Evolutionary conservation across 2,888 invertebrate genomes (phyloP).

Genomic region (Mesoligia furuncula): DNA sequence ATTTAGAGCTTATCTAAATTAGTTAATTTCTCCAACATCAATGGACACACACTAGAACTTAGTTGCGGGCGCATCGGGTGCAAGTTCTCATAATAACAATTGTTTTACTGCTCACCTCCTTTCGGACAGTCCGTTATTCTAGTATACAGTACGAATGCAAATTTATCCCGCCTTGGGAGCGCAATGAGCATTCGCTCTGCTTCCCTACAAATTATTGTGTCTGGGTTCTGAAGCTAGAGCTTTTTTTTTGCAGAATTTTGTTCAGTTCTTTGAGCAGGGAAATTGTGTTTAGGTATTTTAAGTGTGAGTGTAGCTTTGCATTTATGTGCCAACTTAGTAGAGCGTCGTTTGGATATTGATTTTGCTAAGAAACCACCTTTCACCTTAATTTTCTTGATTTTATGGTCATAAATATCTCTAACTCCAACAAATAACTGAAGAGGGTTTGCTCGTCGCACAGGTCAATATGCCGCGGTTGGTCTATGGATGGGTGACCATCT

Average conservation of each 20-base stretch:
- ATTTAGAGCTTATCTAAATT: neutral
- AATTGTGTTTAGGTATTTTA: neutral
- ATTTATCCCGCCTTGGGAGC: constrained; percentile 72
- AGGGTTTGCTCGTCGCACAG: no score
- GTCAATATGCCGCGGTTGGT: no score
- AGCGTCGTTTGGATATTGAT: neutral
- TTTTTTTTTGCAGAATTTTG: constrained; percentile 29
- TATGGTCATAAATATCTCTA: neutral
- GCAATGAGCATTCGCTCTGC: constrained; percentile 59
- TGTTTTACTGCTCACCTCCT: constrained; percentile 69
- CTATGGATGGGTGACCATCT: no score
- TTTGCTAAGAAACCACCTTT: neutral
- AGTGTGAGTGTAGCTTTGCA: no score
- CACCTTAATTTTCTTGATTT: neutral
- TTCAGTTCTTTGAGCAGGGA: neutral
- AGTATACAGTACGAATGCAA: constrained; percentile 79
- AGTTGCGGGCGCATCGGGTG: constrained; percentile 67
- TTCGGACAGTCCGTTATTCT: constrained; percentile 73
- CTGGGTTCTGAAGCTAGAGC: constrained; percentile 28
- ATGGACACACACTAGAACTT: constrained; percentile 62
- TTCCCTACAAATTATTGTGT: constrained; percentile 64
- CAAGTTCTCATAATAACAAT: constrained; percentile 76
- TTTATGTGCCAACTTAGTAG: neutral
- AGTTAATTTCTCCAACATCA: neutral
- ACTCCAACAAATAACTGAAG: no score